Evolutionary conservation across 2,888 invertebrate species (phyloP), one percentile per base, ranked within the genome.

Genomic region (Drosophila longiperda): DNA sequence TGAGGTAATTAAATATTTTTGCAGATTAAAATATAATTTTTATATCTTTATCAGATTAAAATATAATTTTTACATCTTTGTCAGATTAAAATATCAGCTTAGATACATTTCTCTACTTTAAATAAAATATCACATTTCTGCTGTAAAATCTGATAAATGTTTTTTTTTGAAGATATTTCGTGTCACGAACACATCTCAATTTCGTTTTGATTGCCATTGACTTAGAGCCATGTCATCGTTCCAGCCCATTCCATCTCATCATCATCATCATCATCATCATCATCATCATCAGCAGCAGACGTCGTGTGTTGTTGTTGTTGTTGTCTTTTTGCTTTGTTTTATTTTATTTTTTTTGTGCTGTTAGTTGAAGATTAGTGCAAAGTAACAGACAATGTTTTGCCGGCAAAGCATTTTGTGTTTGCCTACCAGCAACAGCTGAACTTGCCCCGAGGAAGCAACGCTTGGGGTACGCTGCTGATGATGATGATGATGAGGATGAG

Each of bases 301-400:
- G 52, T 23, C 50, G 40, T 34, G 60, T 55, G 61, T 36, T 50
- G 64, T 66, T 55, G 48, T 66, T 55, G 36, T 38, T 48, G 45
- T 60, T 69, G 38, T 64, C 49, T 68, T 49, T 71, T 34, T 65
- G 36, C 45, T 66, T 50, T 64, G 57, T 68, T 75, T 72, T 60
- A 64, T 66, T 67, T 32, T 64, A 52, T 49, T 66, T 61, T 49
- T 74, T 54, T 58, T 73, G 55, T 67, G 66, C 82, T 86, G 75
- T 82, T 74, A 75, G 83, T 55, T 86, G 82, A 80, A 81, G 80
- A 88, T 82, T 83, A 82, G 86, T 85, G 80, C 83, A 73, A 78
- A 81, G 76, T 76, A 73, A 75, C 72, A 72, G 80, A 75, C 77
- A 76, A 63, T 66, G 80, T 32, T 69, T 69, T 61, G 73, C 73